Base-by-base conservation (phyloP, 2,888 invertebrate species). In the Calliopum simillimum region DNA sequence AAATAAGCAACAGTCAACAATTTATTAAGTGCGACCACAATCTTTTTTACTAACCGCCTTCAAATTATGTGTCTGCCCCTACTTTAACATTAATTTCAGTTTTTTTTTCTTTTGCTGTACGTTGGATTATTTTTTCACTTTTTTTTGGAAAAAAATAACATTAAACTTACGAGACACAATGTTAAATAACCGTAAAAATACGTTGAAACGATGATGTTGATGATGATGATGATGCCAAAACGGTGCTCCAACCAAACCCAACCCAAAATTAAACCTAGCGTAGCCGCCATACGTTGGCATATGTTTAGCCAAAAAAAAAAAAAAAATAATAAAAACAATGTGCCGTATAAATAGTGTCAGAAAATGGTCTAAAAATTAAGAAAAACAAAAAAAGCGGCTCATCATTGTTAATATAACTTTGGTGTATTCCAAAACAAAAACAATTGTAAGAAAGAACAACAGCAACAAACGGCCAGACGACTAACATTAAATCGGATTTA, bases 141-240 rank as follows among this genome's bases (percentile, higher is more conserved):
- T 33, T 33, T 33, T 33, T 33, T 2, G 5, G 1, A 8, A 33
- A 8, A 33, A 33, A 33, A 33, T 33, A 8, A 33, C 33, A 33
- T 33, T 33, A 8, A 33, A 33, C n/a, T 43, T 41, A n/a, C 59
- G 19, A 59, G 55, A 53, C 65, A 53, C 44, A 53, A 44, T 14
- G 55, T 65, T 65, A 65, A 65, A 65, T 53, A 43, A 65, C 65
- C 65, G 65, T 65, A 53, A 65, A 65, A 65, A 49, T 19, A 51
- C 23, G 53, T 23, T 23, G 4, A 23, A 23, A 53, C 53, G 14
- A 19, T 53, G 8, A 14, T 23, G 12, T 5, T 23, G 21, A 16
- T 49, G 49, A 49, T 49, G 49, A 49, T 49, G 21, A 19, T 19
- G 19, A 19, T 11, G 21, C 53, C 11, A 53, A 19, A 53, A 23